phyloP scores from a whole-genome alignment of 2,113 vertebrate genomes.

The Psilopogon haemacephalus region DNA sequence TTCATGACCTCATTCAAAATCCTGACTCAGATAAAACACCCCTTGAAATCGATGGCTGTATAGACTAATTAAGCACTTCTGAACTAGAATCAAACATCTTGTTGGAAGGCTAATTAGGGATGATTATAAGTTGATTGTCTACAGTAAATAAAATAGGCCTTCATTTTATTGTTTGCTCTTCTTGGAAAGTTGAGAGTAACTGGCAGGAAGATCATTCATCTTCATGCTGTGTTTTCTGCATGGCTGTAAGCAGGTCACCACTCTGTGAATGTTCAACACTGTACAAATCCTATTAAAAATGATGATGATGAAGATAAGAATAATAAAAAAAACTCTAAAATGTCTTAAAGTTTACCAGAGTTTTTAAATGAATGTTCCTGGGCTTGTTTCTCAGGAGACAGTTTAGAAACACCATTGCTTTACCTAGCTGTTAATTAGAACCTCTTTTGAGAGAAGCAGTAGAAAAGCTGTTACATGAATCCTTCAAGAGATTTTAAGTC shows the following conservation, averaged over 20 bases:
- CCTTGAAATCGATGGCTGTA: neutral
- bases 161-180: neutral
- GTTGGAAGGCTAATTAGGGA: neutral
- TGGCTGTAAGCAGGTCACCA: neutral
- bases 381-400: neutral
- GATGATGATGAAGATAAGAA: neutral
- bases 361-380: neutral
- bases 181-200: neutral
- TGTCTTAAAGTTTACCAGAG: neutral
- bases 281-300: neutral
- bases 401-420: neutral
- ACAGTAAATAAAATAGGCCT: neutral
- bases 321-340: no score
- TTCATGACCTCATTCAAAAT: conserved; percentile 9
- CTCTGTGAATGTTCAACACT: neutral
- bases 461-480: neutral
- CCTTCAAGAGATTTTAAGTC: neutral
- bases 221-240: neutral
- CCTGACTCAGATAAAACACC: neutral
- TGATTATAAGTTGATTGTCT: conserved; percentile 16
- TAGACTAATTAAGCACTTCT: conserved; percentile 13
- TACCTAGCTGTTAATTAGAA: neutral
- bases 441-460: neutral
- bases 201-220: neutral
- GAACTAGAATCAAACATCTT: conserved; percentile 9